A percentile compares a stretch with the other conserved stretches of the same genome.
phyloP scores from a whole-genome alignment of 2,113 vertebrate genomes.

The Podilymbus podiceps region DNA sequence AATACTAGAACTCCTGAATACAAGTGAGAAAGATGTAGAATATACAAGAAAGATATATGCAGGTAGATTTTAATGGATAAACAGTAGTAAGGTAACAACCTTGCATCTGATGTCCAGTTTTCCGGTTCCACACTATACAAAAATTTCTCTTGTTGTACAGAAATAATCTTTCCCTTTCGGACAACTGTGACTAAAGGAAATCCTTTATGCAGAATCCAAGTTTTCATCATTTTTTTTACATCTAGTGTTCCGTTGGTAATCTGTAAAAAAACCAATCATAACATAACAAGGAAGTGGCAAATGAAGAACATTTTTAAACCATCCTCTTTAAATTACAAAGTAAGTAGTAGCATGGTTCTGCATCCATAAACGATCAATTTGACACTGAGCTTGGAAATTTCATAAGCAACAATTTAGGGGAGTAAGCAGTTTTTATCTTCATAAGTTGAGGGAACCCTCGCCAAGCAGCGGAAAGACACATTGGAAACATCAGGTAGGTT shows the following conservation, averaged over 20 bases:
- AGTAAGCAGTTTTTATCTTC: not conserved
- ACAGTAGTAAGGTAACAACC: slow-evolving; percentile 54
- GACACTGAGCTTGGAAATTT: not conserved
- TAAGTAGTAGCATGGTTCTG: not conserved
- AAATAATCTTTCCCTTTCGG: slow-evolving; percentile 76
- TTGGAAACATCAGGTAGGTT: not conserved
- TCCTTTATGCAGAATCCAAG: slow-evolving; percentile 91
- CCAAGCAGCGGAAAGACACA: not conserved
- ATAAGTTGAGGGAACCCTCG: not conserved
- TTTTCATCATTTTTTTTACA: slow-evolving; percentile 90
- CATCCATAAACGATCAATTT: not conserved
- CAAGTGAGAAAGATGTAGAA: not conserved
- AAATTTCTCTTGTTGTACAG: slow-evolving; percentile 87
- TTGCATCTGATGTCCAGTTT: slow-evolving; percentile 68
- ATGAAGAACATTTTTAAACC: not conserved
- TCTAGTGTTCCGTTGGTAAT: slow-evolving; percentile 75
- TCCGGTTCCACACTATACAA: slow-evolving; percentile 73
- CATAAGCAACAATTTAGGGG: not conserved
- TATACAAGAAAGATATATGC: not conserved
- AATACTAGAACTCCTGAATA: not conserved
- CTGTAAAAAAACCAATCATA: slow-evolving; percentile 57
- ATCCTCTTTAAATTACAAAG: not conserved
- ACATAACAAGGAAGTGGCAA: not conserved
- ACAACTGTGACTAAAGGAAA: slow-evolving; percentile 91
- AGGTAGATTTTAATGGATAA: not conserved